Conservation (phyloP, 2,113 vertebrate genomes). For the Struthidea cinerea region DNA sequence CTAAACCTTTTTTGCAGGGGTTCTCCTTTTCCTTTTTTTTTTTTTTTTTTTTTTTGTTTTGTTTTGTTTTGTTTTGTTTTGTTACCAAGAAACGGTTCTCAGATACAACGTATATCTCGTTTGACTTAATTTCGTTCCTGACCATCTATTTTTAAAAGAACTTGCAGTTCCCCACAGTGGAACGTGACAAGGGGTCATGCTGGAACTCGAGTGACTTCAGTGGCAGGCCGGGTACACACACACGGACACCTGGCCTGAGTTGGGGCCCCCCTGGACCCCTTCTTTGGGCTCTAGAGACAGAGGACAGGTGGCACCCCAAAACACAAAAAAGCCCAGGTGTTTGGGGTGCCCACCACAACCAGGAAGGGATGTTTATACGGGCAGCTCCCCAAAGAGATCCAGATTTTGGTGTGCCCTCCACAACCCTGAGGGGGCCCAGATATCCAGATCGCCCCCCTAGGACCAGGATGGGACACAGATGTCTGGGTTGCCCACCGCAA, state of each 20-base stretch:
- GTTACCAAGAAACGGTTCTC: neutral
- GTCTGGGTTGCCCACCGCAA: neutral
- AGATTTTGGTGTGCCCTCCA: neutral
- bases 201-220: neutral
- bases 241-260: neutral
- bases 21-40: neutral
- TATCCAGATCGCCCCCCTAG: neutral
- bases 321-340: neutral
- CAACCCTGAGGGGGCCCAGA: neutral
- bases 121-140: neutral
- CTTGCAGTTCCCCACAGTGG: neutral
- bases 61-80: too few relatives aligned
- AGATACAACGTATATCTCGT: neutral
- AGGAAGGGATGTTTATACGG: too few relatives aligned
- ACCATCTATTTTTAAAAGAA: neutral
- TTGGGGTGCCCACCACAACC: neutral
- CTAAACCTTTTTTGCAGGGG: neutral
- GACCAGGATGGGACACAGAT: neutral
- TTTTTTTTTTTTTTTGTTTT: too few relatives aligned
- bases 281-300: neutral
- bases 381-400: neutral
- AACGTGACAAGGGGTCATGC: fast-evolving
- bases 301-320: neutral
- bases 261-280: neutral
- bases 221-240: neutral